These are phyloP conservation scores for Rhopalosiphum maidis DNA, from an alignment of 1,140 invertebrate genomes.

Conservation along the genomic window DNA sequence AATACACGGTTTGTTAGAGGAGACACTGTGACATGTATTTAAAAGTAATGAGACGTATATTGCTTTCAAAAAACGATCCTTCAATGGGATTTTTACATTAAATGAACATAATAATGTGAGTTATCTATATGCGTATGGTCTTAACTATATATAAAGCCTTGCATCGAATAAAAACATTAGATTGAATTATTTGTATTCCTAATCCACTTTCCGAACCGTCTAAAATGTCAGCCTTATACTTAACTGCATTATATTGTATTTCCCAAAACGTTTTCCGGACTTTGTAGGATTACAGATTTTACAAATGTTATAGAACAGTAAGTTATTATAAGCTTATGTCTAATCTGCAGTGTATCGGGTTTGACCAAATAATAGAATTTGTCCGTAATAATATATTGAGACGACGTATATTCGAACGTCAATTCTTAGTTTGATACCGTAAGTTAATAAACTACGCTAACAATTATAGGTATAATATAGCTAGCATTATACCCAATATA, in stretches of 20 bases:
- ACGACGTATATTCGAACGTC: background rate
- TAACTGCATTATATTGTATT: conserved; percentile 4
- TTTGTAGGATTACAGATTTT: conserved; percentile 19
- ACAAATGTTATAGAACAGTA: background rate
- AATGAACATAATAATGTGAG: conserved; percentile 21
- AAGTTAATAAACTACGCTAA: background rate
- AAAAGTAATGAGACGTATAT: conserved; percentile 34
- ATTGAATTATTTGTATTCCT: conserved; percentile 8
- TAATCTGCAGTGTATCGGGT: background rate
- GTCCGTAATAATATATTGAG: background rate
- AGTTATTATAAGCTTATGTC: conserved; percentile 18
- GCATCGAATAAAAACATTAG: conserved; percentile 34
- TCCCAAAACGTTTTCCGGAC: background rate
- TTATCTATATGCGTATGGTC: background rate
- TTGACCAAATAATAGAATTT: background rate
- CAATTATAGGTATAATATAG: background rate
- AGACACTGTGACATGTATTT: conserved; percentile 5
- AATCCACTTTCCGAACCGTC: conserved; percentile 11
- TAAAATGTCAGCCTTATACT: conserved; percentile 2
- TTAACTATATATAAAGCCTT: background rate
- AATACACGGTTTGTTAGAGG: background rate
- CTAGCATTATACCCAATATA: background rate
- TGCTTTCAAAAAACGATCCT: conserved; percentile 32
- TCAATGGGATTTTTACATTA: background rate
- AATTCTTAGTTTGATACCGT: background rate